Evolutionary conservation across 2,113 vertebrate genomes (phyloP).

Genomic region (Nipponia nippon): DNA sequence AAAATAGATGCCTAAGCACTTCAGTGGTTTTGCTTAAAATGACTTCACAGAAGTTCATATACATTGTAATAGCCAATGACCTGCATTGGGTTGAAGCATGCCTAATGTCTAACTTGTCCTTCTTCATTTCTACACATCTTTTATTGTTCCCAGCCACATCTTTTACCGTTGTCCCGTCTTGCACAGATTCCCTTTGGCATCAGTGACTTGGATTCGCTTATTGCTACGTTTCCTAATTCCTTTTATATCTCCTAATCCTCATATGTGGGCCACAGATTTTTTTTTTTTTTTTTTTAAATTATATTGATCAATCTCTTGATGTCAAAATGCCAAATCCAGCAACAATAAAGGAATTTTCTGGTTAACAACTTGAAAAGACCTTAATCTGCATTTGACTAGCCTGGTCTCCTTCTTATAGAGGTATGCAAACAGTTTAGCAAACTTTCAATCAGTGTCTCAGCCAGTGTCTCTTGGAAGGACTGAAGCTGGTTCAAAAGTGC

Average conservation of each 20-base stretch:
- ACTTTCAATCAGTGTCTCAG: neutral
- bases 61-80: neutral
- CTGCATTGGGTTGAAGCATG: neutral
- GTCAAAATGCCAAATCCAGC: neutral
- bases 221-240: neutral
- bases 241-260: neutral
- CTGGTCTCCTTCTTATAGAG: neutral
- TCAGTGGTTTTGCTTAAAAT: neutral
- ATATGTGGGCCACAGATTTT: neutral
- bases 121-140: neutral
- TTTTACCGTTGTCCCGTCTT: neutral
- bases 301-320: neutral
- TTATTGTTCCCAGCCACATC: neutral
- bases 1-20: neutral
- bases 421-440: neutral
- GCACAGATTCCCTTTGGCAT: neutral
- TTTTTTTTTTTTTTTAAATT: neutral
- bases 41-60: neutral
- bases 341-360: neutral
- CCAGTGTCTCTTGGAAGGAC: neutral
- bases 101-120: neutral
- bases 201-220: neutral
- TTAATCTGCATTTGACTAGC: neutral
- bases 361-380: neutral
- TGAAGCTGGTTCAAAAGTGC: neutral